These are phyloP conservation scores for Acanthosoma haemorrhoidale DNA, from an alignment of 2,888 invertebrate genomes.

Conservation along the genomic window DNA sequence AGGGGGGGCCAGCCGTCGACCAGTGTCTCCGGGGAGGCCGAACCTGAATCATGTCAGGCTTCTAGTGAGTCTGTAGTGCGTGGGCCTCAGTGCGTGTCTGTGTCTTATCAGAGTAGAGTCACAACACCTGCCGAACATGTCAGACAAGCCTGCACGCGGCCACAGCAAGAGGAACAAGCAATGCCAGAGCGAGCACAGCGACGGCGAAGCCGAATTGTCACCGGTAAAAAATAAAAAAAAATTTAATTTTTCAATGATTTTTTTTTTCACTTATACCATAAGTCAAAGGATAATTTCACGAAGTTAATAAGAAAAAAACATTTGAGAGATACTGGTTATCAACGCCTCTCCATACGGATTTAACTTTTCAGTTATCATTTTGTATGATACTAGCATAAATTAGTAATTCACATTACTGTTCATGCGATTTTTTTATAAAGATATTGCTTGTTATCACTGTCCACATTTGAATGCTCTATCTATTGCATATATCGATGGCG, in stretches of 20 bases:
- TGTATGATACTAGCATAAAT: no score
- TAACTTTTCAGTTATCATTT: no score
- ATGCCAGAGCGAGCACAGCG: constrained; percentile 33
- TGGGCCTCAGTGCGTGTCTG: not conserved
- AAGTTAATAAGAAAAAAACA: no score
- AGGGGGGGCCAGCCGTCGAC: not conserved
- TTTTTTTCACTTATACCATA: not conserved
- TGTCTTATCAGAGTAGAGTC: not conserved
- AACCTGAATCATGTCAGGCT: not conserved
- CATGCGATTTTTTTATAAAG: no score
- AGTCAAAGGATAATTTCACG: no score
- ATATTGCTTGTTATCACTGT: no score
- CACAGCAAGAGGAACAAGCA: constrained; percentile 21
- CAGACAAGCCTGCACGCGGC: constrained; percentile 13
- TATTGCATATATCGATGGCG: no score
- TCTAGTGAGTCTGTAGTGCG: not conserved
- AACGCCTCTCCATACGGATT: no score
- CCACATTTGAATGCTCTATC: no score
- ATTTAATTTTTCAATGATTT: not conserved
- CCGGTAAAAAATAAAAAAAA: constrained; percentile 35
- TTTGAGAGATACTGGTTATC: no score
- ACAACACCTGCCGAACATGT: not conserved
- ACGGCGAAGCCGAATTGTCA: constrained; percentile 40
- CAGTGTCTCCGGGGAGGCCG: not conserved
- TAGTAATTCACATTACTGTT: no score